These are phyloP conservation scores for Bembecia ichneumoniformis DNA, from an alignment of 2,888 invertebrate genomes.

Conservation along the genomic window DNA sequence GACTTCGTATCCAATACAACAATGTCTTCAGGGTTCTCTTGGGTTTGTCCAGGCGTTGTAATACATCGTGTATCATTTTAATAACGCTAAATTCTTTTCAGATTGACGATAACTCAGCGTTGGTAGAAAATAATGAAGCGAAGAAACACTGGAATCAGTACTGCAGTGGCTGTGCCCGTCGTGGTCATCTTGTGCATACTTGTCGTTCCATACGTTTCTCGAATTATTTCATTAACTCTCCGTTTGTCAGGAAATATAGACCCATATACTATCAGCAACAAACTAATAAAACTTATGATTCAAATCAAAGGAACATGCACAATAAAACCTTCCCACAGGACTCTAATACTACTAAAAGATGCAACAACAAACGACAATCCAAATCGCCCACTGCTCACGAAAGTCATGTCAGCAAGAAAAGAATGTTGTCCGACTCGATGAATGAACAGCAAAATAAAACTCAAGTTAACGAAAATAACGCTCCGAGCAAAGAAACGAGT, in stretches of 20 bases:
- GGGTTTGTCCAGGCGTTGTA: too few species aligned
- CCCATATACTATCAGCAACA: conserved; percentile 21
- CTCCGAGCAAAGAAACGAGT: conserved; percentile 16
- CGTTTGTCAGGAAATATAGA: conserved; percentile 45
- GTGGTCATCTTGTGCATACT: conserved; percentile 64
- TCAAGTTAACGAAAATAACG: conserved; percentile 17
- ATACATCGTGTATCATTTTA: too few species aligned
- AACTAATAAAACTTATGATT: too few species aligned
- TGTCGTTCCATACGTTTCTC: conserved; percentile 57
- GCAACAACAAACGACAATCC: conserved; percentile 41
- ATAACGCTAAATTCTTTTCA: conserved; percentile 20
- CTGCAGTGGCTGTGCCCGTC: conserved; percentile 72
- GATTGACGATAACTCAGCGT: conserved; percentile 52
- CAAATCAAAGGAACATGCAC: not conserved
- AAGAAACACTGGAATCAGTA: conserved; percentile 43
- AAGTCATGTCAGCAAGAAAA: conserved; percentile 40
- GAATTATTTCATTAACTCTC: conserved; percentile 47
- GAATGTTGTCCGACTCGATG: conserved; percentile 23
- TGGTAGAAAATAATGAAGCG: conserved; percentile 37
- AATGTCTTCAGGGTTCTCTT: too few species aligned
- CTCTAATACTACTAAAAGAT: conserved; percentile 1
- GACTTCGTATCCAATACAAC: too few species aligned
- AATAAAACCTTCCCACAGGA: conserved; percentile 19
- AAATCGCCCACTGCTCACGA: conserved; percentile 49
- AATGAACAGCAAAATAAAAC: conserved; percentile 17